phyloP scores from a whole-genome alignment of 2,888 invertebrate species.

The Sinhomidia bicolor region DNA sequence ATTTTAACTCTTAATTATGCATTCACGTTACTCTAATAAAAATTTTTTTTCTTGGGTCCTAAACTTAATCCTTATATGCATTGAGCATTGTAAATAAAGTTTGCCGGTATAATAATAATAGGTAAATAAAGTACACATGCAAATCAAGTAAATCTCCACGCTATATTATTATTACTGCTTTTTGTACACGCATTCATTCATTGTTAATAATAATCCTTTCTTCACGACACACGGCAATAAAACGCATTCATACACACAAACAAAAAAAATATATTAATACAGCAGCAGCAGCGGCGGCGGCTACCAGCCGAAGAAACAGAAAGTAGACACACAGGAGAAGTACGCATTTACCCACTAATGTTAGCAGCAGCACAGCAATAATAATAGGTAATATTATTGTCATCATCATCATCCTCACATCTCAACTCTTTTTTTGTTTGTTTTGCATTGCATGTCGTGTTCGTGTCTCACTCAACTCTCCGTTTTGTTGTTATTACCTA shows the following conservation, averaged over 20 bases:
- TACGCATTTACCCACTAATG: neutral
- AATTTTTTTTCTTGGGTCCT: too few relatives aligned
- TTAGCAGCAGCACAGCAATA: neutral
- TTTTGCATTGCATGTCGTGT: neutral
- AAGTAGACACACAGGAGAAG: neutral
- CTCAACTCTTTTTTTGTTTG: neutral
- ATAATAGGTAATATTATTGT: conserved; percentile 30
- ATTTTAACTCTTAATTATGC: too few relatives aligned
- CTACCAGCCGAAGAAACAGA: neutral
- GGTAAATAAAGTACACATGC: too few relatives aligned
- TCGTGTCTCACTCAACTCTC: conserved; percentile 47
- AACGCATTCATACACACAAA: neutral
- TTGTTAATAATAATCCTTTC: neutral
- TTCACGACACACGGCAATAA: neutral
- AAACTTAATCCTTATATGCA: too few relatives aligned
- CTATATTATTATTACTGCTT: too few relatives aligned
- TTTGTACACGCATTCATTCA: too few relatives aligned
- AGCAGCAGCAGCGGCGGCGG: too few relatives aligned
- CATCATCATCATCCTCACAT: conserved; percentile 16
- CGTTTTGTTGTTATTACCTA: neutral
- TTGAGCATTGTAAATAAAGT: too few relatives aligned
- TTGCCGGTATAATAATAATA: too few relatives aligned
- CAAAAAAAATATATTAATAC: neutral
- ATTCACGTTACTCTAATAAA: too few relatives aligned
- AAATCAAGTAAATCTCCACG: too few relatives aligned